Evolutionary conservation across 2,113 vertebrate species (phyloP).

Genomic region (Syrmaticus mikado): DNA sequence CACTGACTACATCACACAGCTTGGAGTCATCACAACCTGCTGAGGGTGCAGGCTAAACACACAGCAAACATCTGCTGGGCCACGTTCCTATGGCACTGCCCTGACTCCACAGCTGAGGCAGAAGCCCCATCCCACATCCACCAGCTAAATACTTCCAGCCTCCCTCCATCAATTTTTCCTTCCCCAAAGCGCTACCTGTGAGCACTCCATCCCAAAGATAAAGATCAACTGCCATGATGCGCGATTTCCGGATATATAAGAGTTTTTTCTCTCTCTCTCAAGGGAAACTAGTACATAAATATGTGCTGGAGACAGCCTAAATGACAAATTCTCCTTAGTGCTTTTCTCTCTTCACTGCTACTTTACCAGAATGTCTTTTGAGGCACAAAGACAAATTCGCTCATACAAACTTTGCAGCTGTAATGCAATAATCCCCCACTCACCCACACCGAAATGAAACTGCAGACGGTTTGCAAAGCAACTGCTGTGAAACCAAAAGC

Average conservation of each 20-base stretch:
- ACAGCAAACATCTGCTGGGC: accelerated
- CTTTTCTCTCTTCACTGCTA: neutral
- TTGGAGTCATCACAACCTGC: too few relatives aligned
- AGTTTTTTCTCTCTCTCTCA: neutral
- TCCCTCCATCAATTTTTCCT: neutral
- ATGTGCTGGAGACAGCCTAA: neutral
- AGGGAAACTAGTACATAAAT: neutral
- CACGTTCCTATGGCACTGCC: neutral
- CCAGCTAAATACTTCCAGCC: neutral
- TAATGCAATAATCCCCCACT: neutral
- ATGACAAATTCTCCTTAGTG: neutral
- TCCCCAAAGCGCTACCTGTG: neutral
- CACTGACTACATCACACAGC: too few relatives aligned
- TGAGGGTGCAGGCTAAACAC: neutral
- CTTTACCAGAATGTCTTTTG: neutral
- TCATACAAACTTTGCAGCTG: neutral
- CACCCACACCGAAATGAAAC: neutral
- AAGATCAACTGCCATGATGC: neutral
- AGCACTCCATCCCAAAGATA: neutral
- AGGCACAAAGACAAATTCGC: neutral
- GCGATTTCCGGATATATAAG: neutral
- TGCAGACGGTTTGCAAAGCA: neutral
- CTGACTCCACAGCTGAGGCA: neutral
- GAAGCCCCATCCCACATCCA: neutral
- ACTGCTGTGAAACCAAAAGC: accelerated